Evolutionary conservation across 2,113 vertebrate species (phyloP).

Genomic region (Zeus faber): DNA sequence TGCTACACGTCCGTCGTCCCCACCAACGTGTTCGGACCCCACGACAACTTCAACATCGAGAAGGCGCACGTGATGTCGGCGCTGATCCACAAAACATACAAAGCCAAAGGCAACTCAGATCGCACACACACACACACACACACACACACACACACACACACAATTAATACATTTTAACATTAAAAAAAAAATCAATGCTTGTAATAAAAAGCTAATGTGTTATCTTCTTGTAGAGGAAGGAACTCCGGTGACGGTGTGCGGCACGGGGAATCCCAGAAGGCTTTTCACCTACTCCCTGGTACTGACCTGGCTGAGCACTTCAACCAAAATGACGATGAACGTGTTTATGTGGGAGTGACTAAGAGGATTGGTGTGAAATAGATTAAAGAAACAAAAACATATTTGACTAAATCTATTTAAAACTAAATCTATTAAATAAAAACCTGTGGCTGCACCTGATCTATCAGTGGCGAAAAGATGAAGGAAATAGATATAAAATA

Average conservation of each 20-base stretch:
- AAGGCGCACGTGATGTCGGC: constrained; percentile 86
- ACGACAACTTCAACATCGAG: constrained; percentile 88
- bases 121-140: neutral
- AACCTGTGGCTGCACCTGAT: too few relatives aligned
- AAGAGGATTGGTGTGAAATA: too few relatives aligned
- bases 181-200: too few relatives aligned
- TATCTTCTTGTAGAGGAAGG: constrained; percentile 65
- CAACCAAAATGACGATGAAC: too few relatives aligned
- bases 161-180: neutral
- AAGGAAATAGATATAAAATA: too few relatives aligned
- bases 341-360: too few relatives aligned
- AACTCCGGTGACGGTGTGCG: constrained; percentile 78
- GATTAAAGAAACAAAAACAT: too few relatives aligned
- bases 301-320: neutral
- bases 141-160: neutral
- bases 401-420: too few relatives aligned
- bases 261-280: constrained; percentile 80
- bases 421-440: too few relatives aligned
- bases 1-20: constrained; percentile 86
- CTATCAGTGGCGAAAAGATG: too few relatives aligned
- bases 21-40: constrained; percentile 85
- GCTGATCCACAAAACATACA: constrained; percentile 86
- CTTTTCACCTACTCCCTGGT: constrained; percentile 89
- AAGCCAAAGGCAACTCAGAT: constrained; percentile 80
- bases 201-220: too few relatives aligned